phyloP scores from a whole-genome alignment of 1,140 invertebrate genomes.

The Drosophila lini region DNA sequence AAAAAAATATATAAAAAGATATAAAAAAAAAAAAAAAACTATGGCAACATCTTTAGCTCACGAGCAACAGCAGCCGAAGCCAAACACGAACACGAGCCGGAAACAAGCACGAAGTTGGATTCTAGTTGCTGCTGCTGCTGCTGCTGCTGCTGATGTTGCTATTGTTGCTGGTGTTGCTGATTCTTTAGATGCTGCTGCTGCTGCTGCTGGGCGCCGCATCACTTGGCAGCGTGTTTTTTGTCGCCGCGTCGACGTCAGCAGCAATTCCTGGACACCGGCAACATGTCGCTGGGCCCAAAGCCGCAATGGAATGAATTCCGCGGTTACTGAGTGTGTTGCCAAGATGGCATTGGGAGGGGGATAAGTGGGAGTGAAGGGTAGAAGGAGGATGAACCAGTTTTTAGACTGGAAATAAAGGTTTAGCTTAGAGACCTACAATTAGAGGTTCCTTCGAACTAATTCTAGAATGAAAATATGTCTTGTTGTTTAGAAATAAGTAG shows the following conservation, averaged over 20 bases:
- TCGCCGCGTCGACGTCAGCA: slow-evolving; percentile 78
- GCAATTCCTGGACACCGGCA: slow-evolving; percentile 58
- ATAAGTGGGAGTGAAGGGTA: background rate
- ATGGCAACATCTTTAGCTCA: slow-evolving; percentile 59
- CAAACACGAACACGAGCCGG: slow-evolving; percentile 2
- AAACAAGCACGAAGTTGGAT: slow-evolving; percentile 43
- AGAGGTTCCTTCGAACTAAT: background rate
- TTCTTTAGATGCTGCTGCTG: slow-evolving; percentile 21
- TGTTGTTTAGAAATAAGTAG: background rate
- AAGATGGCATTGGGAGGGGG: background rate
- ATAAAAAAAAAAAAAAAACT: background rate
- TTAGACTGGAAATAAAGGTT: background rate
- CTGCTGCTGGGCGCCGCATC: slow-evolving; percentile 73
- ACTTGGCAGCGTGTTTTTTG: slow-evolving; percentile 80
- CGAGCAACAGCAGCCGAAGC: slow-evolving; percentile 42
- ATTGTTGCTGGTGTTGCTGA: slow-evolving; percentile 39
- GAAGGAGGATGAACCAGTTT: slow-evolving; percentile 22
- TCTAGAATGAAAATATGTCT: background rate
- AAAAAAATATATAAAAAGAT: background rate
- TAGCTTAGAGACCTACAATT: background rate
- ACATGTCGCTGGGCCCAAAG: slow-evolving; percentile 43
- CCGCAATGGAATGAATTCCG: background rate
- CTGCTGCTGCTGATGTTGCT: slow-evolving; percentile 37
- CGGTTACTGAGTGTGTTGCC: slow-evolving; percentile 39
- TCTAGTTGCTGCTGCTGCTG: slow-evolving; percentile 28